Conservation (phyloP, 2,797 vertebrate genomes). For the Tenualosa ilisha region DNA sequence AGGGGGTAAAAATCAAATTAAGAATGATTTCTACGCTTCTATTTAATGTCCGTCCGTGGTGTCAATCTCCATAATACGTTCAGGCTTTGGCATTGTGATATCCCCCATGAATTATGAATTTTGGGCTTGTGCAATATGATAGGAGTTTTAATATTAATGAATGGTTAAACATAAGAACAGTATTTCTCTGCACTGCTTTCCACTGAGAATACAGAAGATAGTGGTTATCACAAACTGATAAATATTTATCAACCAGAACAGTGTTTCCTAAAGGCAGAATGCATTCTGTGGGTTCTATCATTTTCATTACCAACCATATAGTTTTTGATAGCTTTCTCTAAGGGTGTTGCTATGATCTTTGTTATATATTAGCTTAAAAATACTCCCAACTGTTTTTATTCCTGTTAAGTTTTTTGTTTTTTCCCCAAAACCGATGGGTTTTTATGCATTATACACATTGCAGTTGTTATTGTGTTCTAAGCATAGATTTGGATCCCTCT, state of each 20-base stretch:
- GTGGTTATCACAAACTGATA: constrained; percentile 62
- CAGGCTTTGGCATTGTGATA: constrained; percentile 57
- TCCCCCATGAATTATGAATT: constrained; percentile 73
- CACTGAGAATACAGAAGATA: constrained; percentile 46
- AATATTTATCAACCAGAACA: constrained; percentile 53
- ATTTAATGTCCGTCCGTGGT: constrained; percentile 55
- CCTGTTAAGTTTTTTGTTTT: constrained; percentile 46
- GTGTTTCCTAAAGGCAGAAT: constrained; percentile 55
- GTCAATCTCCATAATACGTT: constrained; percentile 58
- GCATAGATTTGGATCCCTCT: constrained; percentile 41
- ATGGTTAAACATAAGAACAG: constrained; percentile 52
- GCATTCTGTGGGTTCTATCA: constrained; percentile 43
- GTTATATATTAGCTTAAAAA: constrained; percentile 46
- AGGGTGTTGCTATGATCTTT: constrained; percentile 46
- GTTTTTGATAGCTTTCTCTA: constrained; percentile 38
- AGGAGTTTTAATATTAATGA: constrained; percentile 66
- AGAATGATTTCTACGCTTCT: constrained; percentile 66
- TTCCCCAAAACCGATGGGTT: background rate
- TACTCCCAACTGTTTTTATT: constrained; percentile 51
- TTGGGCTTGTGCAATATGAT: constrained; percentile 77
- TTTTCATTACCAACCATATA: constrained; percentile 42
- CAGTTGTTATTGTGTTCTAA: constrained; percentile 9
- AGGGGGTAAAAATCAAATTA: constrained; percentile 62
- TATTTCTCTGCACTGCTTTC: constrained; percentile 63
- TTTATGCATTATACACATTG: constrained; percentile 16